Conservation (phyloP, 2,888 invertebrate genomes). For the Morinoia aosen region DNA sequence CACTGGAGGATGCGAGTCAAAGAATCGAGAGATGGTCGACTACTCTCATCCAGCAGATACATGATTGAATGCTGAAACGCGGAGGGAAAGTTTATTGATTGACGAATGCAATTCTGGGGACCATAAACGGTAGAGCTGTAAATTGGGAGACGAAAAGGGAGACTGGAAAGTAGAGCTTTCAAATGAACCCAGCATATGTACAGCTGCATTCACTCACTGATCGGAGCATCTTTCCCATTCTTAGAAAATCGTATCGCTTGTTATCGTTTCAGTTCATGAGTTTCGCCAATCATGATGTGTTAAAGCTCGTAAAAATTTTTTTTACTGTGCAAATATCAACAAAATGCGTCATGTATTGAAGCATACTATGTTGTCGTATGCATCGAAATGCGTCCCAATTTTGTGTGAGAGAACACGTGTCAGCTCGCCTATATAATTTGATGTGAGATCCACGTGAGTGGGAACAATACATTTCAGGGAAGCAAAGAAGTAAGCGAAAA, state of each 20-base stretch:
- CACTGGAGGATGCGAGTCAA: background rate
- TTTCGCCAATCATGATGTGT: too few relatives aligned
- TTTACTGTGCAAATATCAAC: too few relatives aligned
- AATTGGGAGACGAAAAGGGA: background rate
- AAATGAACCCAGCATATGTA: background rate
- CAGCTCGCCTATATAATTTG: background rate
- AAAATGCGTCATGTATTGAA: too few relatives aligned
- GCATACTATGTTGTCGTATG: background rate
- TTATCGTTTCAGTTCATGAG: too few relatives aligned
- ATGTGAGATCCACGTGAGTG: background rate
- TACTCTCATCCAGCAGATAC: background rate
- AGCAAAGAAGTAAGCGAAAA: too few relatives aligned
- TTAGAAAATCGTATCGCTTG: background rate
- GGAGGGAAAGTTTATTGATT: background rate
- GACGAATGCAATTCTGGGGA: background rate
- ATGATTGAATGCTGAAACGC: background rate
- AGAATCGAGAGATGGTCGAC: background rate
- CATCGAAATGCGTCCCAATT: background rate
- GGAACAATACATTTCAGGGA: background rate
- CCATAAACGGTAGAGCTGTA: background rate
- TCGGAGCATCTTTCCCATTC: background rate
- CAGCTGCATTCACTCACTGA: background rate
- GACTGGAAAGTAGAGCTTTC: background rate
- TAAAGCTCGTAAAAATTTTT: too few relatives aligned
- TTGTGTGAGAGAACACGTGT: background rate